These are phyloP conservation scores for Sussaba pulchella DNA, from an alignment of 2,888 invertebrate genomes.

Conservation along the genomic window DNA sequence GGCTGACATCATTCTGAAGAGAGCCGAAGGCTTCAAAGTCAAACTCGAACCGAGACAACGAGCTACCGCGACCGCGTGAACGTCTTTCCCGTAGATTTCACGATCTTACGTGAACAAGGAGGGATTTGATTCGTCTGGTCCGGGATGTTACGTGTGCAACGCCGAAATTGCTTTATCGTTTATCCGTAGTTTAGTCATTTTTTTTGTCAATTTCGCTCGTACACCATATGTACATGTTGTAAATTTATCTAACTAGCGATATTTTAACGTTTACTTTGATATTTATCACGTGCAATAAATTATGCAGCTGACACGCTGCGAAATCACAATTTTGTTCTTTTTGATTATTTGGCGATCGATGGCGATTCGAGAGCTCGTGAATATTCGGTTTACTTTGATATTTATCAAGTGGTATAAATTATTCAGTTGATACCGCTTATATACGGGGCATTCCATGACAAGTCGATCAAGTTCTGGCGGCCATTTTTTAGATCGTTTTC, in stretches of 20 bases:
- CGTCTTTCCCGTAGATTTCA: too few species aligned
- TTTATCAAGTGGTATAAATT: too few species aligned
- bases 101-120: too few species aligned
- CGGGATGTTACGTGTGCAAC: constrained; percentile 16
- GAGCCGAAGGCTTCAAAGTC: constrained; percentile 89
- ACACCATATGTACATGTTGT: constrained; percentile 71
- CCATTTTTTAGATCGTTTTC: too few species aligned
- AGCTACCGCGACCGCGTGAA: constrained; percentile 70
- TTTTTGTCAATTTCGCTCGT: constrained; percentile 26
- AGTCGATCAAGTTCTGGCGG: too few species aligned
- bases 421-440: too few species aligned
- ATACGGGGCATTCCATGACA: too few species aligned
- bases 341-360: too few species aligned
- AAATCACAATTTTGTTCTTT: constrained; percentile 63
- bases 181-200: background rate
- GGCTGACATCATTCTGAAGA: constrained; percentile 90
- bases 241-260: constrained; percentile 69
- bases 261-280: constrained; percentile 68
- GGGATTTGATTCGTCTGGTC: constrained; percentile 37
- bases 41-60: constrained; percentile 79
- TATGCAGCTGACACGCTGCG: constrained; percentile 75
- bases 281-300: constrained; percentile 81
- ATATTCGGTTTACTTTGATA: too few species aligned
- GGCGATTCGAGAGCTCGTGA: too few species aligned
- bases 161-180: constrained; percentile 8